Evolutionary conservation across 2,888 invertebrate species (phyloP).

Genomic region (Noctua janthe): DNA sequence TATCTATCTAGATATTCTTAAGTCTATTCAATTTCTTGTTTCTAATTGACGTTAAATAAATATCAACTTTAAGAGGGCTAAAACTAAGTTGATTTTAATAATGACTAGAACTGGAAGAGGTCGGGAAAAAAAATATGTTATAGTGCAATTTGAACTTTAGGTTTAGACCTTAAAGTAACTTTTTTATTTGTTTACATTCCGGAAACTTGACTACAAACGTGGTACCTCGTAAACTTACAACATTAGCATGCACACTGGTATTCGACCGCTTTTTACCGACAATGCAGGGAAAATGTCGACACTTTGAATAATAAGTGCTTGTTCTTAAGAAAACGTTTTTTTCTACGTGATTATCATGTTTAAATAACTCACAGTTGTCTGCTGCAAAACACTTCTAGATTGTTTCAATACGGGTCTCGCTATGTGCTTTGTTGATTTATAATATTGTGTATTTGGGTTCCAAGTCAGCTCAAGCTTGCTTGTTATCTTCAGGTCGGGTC

Average conservation of each 20-base stretch:
- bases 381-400: slow-evolving; percentile 45
- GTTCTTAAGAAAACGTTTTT: slow-evolving; percentile 50
- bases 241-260: slow-evolving; percentile 62
- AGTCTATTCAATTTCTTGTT: not conserved
- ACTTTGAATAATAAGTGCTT: slow-evolving; percentile 60
- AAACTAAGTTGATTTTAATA: not conserved
- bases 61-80: not conserved
- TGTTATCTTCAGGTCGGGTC: not conserved
- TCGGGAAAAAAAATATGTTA: not conserved
- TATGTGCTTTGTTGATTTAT: not conserved
- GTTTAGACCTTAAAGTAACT: not conserved
- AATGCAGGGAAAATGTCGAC: slow-evolving; percentile 56
- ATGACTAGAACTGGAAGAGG: not conserved
- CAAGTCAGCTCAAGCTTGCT: not conserved
- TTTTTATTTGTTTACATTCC: not conserved
- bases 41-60: not conserved
- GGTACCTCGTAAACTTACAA: slow-evolving; percentile 5
- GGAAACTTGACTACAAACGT: not conserved
- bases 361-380: not conserved
- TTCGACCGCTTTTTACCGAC: slow-evolving; percentile 47
- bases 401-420: not conserved
- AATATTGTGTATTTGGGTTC: slow-evolving; percentile 3
- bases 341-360: slow-evolving; percentile 53
- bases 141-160: not conserved
- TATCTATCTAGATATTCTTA: slow-evolving; percentile 18